Percentiles rank a stretch among this genome's conserved stretches.
Conservation (phyloP, 2,797 vertebrate species). For the Dendrocincla tyrannina region DNA sequence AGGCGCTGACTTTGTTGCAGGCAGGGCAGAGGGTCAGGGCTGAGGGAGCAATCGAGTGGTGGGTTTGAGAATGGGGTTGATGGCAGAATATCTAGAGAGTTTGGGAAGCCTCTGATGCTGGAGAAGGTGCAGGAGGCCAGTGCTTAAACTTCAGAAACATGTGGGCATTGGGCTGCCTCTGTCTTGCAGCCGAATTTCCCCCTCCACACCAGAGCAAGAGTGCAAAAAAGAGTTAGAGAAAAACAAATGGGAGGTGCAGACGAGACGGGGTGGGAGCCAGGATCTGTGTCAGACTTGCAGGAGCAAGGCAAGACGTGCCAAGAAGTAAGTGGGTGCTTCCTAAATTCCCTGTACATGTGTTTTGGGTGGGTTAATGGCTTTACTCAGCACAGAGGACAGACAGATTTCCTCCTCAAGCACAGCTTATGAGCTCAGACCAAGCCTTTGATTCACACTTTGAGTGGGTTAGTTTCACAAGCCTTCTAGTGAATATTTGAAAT, state of each 20-base stretch:
- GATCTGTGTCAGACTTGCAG: background rate
- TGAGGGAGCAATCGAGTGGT: background rate
- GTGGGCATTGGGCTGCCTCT: background rate
- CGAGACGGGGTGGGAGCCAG: background rate
- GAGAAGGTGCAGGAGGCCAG: background rate
- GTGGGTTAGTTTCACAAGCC: slow-evolving; percentile 55
- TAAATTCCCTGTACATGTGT: background rate
- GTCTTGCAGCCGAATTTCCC: background rate
- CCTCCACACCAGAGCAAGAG: background rate
- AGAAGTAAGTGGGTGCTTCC: background rate
- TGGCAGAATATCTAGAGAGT: background rate
- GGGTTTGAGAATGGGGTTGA: background rate
- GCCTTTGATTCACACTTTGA: slow-evolving; percentile 37
- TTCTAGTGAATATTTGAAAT: slow-evolving; percentile 47
- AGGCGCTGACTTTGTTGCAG: background rate
- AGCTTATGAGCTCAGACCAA: background rate
- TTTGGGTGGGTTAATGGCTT: slow-evolving; percentile 12
- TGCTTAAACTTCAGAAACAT: accelerated
- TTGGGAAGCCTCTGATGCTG: background rate
- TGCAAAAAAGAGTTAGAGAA: background rate
- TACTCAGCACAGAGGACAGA: slow-evolving; percentile 33
- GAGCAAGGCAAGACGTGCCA: background rate
- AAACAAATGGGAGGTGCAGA: background rate
- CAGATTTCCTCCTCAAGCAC: background rate
- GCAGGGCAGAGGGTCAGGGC: background rate